A percentile compares a stretch with the other conserved stretches of the same genome.
These are phyloP conservation scores for Byasa hedistus DNA, from an alignment of 2,888 invertebrate genomes.

Conservation along the genomic window DNA sequence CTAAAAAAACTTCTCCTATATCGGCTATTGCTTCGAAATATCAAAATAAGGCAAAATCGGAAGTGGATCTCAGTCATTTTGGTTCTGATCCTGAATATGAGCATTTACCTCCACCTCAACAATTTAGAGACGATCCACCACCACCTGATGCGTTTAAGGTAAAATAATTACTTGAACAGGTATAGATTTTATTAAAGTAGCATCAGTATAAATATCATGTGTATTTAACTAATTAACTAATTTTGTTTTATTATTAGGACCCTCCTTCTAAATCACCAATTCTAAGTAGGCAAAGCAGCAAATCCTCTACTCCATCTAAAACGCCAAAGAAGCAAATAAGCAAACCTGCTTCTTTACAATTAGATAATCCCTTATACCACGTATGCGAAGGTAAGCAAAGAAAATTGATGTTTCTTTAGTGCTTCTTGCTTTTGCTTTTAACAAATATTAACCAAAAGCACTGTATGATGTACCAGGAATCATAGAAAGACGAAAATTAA, in stretches of 20 bases:
- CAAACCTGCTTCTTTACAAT: conserved; percentile 64
- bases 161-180: conserved; percentile 25
- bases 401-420: conserved; percentile 45
- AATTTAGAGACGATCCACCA: conserved; percentile 89
- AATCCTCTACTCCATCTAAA: conserved; percentile 71
- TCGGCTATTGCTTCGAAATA: conserved; percentile 54
- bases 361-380: conserved; percentile 89
- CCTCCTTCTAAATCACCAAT: conserved; percentile 71
- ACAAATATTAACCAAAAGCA: conserved; percentile 42
- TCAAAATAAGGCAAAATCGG: conserved; percentile 79
- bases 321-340: conserved; percentile 57
- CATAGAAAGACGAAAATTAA: conserved; percentile 70
- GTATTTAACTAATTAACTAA: not conserved
- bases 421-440: conserved; percentile 49
- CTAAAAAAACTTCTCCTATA: conserved; percentile 50
- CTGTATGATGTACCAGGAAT: conserved; percentile 59
- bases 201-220: not conserved
- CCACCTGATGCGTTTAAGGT: conserved; percentile 86
- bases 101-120: conserved; percentile 89
- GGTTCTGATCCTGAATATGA: conserved; percentile 83
- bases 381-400: conserved; percentile 84
- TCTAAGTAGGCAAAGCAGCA: conserved; percentile 69
- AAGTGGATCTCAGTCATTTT: conserved; percentile 78
- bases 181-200: not conserved
- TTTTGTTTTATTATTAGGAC: conserved; percentile 50